Evolutionary conservation across 2,113 vertebrate species (phyloP), one percentile per base, ranked within the genome.

Genomic region (Chelonoidis abingdonii): DNA sequence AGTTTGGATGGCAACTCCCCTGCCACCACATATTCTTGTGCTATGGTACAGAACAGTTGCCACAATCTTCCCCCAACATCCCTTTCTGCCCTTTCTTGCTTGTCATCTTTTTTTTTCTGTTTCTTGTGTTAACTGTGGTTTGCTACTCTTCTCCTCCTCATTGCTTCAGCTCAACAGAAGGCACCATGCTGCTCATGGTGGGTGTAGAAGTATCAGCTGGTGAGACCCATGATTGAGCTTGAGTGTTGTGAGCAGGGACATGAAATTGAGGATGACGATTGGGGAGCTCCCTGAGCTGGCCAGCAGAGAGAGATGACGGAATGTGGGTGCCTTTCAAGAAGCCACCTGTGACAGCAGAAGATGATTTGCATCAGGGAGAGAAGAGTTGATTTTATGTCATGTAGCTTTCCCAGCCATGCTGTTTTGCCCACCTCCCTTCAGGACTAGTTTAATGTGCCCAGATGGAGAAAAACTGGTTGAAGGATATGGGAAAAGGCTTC

Each of bases 351-450:
- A 54, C 13, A 19, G 79, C 59, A 88, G 84, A 3, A 1, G 0
- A 0, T 2, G 14, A 21, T 3, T 2, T 24, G 47, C 19, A 4
- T 72, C 10, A 62, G 85, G 53, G 89, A 79, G 89, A 72, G 87
- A 57, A 31, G 2, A 1, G 2, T 0, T 27, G 2, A 31, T 4
- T 0, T 0, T 16, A 1, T 11, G 0, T 50, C 69, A 75, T 75
- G 21, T 41, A 21, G 21, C n/a, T 41, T 75, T 41, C n/a, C 21
- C 5, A 5, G n/a, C 38, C 19, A 9, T 22, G 5, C 21, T 22
- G n/a, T 75, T 75, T 75, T 75, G 16, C 35, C n/a, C 5, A 8
- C n/a, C 19, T 75, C n/a, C 69, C 35, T 24, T 41, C 9, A 22
- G 35, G 69, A 75, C n/a, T 75, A 75, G 21, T 41, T 3, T 22